Conservation (phyloP, 2,113 vertebrate species). For the Nestor notabilis region DNA sequence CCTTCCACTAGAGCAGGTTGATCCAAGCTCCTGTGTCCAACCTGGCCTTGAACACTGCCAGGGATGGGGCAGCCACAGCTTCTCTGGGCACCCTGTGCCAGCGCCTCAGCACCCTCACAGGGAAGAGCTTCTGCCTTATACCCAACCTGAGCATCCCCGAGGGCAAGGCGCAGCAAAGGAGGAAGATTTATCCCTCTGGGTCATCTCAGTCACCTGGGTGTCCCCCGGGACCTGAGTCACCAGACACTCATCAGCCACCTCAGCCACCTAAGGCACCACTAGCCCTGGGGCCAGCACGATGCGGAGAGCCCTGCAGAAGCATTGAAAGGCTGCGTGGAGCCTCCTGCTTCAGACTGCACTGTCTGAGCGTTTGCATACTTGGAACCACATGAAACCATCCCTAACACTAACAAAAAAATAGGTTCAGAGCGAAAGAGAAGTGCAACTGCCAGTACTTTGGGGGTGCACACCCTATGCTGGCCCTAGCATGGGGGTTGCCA, state of each 20-base stretch:
- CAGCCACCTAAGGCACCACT: background rate
- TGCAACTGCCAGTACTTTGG: accelerated
- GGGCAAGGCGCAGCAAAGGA: accelerated
- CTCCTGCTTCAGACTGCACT: background rate
- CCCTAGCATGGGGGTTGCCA: background rate
- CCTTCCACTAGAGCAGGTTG: too few relatives aligned
- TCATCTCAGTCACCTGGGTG: background rate
- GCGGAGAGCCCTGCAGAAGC: background rate
- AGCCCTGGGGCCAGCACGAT: accelerated
- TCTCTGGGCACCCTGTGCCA: too few relatives aligned
- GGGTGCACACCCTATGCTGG: accelerated
- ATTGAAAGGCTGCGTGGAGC: background rate
- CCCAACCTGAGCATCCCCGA: background rate
- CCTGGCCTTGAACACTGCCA: too few relatives aligned
- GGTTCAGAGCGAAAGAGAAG: background rate
- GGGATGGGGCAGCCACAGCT: too few relatives aligned
- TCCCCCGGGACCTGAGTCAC: background rate
- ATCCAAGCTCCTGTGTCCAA: too few relatives aligned
- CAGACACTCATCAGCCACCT: background rate
- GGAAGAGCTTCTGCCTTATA: background rate
- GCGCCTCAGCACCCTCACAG: background rate
- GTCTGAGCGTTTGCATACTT: background rate
- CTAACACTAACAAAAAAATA: background rate
- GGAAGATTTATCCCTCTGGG: background rate
- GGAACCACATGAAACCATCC: background rate